Conservation (phyloP, 2,113 vertebrate genomes). For the Trematocara marginatum region DNA sequence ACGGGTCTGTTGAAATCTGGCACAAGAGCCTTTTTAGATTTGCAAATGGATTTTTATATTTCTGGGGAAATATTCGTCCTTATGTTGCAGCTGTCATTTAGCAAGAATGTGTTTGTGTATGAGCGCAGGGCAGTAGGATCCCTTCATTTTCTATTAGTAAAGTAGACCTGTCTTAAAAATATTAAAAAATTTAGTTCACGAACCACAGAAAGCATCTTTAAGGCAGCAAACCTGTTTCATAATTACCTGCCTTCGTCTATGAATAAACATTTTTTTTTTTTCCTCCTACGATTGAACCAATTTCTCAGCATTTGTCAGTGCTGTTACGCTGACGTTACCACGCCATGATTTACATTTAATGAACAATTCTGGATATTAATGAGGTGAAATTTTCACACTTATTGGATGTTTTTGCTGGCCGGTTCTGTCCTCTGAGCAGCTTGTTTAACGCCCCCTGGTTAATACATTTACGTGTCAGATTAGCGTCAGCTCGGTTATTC, state of each 20-base stretch:
- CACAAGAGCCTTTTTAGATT: neutral
- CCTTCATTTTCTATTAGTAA: neutral
- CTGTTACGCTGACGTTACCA: fast-evolving
- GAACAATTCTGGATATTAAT: neutral
- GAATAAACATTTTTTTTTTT: neutral
- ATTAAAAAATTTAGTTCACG: neutral
- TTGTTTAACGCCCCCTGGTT: neutral
- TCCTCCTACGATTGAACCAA: neutral
- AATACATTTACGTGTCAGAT: neutral
- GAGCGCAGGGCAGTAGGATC: neutral
- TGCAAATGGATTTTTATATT: neutral
- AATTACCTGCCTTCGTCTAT: neutral
- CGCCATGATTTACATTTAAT: neutral
- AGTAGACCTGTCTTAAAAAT: neutral
- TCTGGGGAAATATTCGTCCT: fast-evolving
- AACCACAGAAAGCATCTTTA: neutral
- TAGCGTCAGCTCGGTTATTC: neutral
- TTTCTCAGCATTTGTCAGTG: neutral
- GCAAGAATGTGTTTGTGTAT: neutral
- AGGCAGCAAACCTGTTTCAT: neutral
- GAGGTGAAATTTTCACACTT: neutral
- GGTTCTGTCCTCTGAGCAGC: neutral
- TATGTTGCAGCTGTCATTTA: neutral
- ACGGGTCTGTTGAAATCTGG: neutral
- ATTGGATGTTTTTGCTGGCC: neutral